Evolutionary conservation across 1,140 invertebrate species (phyloP).

Genomic region (Stegodyphus dumicola): DNA sequence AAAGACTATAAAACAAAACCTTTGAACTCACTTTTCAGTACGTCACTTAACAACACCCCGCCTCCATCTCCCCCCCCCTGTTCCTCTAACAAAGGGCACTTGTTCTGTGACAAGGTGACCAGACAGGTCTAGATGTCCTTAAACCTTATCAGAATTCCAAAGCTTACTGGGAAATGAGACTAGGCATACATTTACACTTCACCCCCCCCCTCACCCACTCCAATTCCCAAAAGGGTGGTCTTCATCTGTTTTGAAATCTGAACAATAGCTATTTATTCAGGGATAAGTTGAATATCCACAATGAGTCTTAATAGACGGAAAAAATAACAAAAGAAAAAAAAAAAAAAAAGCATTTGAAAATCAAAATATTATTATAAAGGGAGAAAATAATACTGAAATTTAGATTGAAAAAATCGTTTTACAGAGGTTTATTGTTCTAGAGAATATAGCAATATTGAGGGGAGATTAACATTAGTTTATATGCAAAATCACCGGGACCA

Average conservation of each 20-base stretch:
- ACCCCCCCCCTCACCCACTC: not conserved
- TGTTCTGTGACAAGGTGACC: not conserved
- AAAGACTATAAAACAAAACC: no score
- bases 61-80: not conserved
- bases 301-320: not conserved
- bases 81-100: slow-evolving; percentile 1
- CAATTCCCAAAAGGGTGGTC: not conserved
- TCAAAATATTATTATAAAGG: no score
- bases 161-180: slow-evolving; percentile 2
- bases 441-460: no score
- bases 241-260: slow-evolving; percentile 2
- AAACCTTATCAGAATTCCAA: not conserved
- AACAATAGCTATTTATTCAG: slow-evolving; percentile 3
- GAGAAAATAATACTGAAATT: no score
- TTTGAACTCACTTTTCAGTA: slow-evolving; percentile 1
- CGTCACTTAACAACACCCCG: not conserved
- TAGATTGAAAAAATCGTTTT: no score
- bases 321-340: no score
- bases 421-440: no score
- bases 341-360: no score
- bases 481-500: no score
- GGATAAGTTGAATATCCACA: slow-evolving; percentile 2
- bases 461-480: no score
- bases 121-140: not conserved
- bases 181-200: slow-evolving; percentile 1